These are phyloP conservation scores for Strigamia maritima DNA, from an alignment of 2,888 invertebrate genomes.

Conservation along the genomic window DNA sequence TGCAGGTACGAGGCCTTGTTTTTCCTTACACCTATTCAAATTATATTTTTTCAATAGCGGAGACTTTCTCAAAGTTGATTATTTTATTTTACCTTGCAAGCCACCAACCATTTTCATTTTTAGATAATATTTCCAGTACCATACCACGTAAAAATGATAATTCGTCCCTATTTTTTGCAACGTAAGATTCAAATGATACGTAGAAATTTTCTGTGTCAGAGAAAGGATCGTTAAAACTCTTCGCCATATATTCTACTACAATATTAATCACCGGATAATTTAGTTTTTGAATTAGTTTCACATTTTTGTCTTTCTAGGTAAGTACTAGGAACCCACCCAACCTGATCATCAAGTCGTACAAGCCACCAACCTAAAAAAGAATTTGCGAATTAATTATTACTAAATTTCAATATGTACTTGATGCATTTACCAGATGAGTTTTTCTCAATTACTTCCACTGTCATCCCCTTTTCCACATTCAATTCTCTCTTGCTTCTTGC, in stretches of 20 bases:
- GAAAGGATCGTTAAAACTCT: no score
- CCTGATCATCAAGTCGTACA: not conserved
- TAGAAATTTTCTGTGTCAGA: not conserved
- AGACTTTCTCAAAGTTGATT: not conserved
- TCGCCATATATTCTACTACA: not conserved
- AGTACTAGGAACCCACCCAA: not conserved
- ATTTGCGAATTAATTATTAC: not conserved
- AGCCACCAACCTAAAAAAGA: not conserved
- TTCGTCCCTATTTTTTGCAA: not conserved
- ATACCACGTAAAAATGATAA: not conserved
- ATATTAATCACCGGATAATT: not conserved
- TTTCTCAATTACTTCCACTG: not conserved
- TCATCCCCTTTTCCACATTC: not conserved
- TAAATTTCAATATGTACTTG: not conserved
- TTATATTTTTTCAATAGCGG: not conserved
- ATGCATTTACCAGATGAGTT: not conserved
- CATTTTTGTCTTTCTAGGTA: not conserved
- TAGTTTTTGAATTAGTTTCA: not conserved
- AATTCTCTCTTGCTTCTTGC: not conserved
- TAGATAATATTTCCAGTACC: not conserved
- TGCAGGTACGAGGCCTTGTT: not conserved
- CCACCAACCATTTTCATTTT: conserved; percentile 18
- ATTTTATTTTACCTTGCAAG: not conserved
- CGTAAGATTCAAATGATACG: not conserved
- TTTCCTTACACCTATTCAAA: not conserved